Conservation (phyloP, 2,797 vertebrate genomes). For the Ctenochaetus hawaiiensis region DNA sequence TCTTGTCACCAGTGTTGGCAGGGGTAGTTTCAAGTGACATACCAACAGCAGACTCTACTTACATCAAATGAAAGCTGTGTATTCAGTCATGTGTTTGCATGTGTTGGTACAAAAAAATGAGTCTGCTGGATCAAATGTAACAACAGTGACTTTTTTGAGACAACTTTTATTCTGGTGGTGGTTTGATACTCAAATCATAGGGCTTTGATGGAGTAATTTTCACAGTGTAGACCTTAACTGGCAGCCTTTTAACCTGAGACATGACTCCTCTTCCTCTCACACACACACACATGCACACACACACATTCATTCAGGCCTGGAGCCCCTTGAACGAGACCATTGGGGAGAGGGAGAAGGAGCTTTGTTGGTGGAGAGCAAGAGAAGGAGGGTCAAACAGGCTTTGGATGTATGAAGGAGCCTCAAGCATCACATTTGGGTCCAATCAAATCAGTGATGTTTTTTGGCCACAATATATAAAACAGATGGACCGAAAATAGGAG, state of each 20-base stretch:
- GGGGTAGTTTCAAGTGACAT: not conserved
- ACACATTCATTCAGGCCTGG: conserved; percentile 26
- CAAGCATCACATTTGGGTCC: conserved; percentile 83
- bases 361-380: conserved; percentile 63
- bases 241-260: conserved; percentile 12
- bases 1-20: not conserved
- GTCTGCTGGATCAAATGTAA: not conserved
- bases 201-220: not conserved
- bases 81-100: not conserved
- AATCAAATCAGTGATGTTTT: conserved; percentile 82
- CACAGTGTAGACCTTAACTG: conserved; percentile 1
- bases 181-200: conserved; percentile 15
- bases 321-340: conserved; percentile 52
- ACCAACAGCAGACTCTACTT: not conserved
- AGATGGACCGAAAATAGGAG: conserved; percentile 76
- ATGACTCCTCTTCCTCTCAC: not conserved
- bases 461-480: conserved; percentile 81
- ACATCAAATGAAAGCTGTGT: not conserved
- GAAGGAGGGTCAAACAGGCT: conserved; percentile 74
- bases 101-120: not conserved
- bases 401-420: conserved; percentile 78
- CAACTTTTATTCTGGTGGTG: conserved; percentile 9
- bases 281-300: conserved; percentile 20
- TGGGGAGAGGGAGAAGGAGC: conserved; percentile 52
- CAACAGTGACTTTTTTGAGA: not conserved